A percentile compares a stretch with the other conserved stretches of the same genome.
These are phyloP conservation scores for Dermatemys mawii DNA, from an alignment of 2,113 vertebrate genomes.

Conservation along the genomic window DNA sequence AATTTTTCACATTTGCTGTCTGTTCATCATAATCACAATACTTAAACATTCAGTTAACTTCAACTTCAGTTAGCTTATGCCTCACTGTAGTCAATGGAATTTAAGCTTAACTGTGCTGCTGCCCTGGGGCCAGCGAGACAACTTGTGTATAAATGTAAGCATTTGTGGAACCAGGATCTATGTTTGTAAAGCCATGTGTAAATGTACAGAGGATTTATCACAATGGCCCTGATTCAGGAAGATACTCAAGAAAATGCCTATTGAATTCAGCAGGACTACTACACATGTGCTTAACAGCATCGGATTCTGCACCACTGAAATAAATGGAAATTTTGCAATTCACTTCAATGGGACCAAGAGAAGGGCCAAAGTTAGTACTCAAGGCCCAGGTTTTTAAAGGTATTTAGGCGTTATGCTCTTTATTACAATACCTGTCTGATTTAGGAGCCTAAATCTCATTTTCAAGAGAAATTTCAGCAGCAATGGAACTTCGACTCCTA, in stretches of 20 bases:
- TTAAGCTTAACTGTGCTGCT: not conserved
- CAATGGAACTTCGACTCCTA: not conserved
- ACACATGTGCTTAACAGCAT: not conserved
- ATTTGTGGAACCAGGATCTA: not conserved
- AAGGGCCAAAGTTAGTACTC: not conserved
- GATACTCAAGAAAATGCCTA: not conserved
- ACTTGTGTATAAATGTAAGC: not conserved
- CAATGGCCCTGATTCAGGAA: not conserved
- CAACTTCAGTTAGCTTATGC: not conserved
- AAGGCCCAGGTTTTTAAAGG: not conserved
- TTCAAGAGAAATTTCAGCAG: not conserved
- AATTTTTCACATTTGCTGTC: too few relatives aligned
- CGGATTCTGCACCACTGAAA: not conserved
- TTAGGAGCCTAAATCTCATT: not conserved
- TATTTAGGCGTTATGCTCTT: not conserved
- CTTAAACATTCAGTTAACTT: not conserved
- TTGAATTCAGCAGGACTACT: not conserved
- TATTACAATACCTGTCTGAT: not conserved
- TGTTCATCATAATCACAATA: not conserved
- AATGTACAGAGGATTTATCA: not conserved
- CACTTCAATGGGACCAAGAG: not conserved
- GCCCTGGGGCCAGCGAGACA: rapidly evolving
- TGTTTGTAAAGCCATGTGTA: not conserved
- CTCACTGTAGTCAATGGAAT: not conserved
- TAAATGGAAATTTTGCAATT: not conserved